Percentiles rank a stretch among this genome's conserved stretches.
Conservation (phyloP, 2,113 vertebrate species). For the Echinops telfairi region DNA sequence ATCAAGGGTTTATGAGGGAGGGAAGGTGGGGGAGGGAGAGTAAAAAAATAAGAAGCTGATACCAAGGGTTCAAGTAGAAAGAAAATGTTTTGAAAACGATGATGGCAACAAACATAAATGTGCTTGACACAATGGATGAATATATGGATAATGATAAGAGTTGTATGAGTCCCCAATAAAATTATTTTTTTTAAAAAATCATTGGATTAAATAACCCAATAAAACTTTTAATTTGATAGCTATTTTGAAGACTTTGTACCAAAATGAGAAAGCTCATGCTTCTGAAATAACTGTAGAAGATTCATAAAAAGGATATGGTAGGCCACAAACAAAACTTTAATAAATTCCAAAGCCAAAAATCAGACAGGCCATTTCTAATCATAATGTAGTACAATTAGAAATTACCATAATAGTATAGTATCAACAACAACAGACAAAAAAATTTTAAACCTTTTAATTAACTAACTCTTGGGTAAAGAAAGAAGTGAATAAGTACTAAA, state of each 20-base stretch:
- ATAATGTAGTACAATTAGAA: conserved; percentile 19
- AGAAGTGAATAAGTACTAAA: not conserved
- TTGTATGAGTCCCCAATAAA: too few relatives aligned
- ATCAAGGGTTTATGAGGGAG: too few relatives aligned
- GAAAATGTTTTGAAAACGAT: too few relatives aligned
- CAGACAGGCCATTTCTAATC: not conserved
- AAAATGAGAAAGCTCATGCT: conserved; percentile 60
- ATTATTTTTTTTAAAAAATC: not conserved
- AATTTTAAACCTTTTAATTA: not conserved
- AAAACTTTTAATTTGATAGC: conserved; percentile 6
- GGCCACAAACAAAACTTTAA: conserved; percentile 19
- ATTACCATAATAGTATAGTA: conserved; percentile 2
- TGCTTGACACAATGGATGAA: too few relatives aligned
- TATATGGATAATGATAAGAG: too few relatives aligned
- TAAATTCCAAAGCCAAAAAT: conserved; percentile 35
- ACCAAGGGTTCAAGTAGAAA: too few relatives aligned
- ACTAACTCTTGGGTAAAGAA: not conserved
- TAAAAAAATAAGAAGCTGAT: too few relatives aligned
- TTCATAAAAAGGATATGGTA: conserved; percentile 31
- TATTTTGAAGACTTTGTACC: conserved; percentile 21
- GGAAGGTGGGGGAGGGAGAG: too few relatives aligned
- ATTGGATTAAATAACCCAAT: conserved; percentile 5
- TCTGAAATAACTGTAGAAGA: conserved; percentile 12
- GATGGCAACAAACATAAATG: too few relatives aligned
- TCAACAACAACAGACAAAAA: not conserved